These are phyloP conservation scores for Nomada fucata DNA, from an alignment of 2,888 invertebrate genomes.

Conservation along the genomic window DNA sequence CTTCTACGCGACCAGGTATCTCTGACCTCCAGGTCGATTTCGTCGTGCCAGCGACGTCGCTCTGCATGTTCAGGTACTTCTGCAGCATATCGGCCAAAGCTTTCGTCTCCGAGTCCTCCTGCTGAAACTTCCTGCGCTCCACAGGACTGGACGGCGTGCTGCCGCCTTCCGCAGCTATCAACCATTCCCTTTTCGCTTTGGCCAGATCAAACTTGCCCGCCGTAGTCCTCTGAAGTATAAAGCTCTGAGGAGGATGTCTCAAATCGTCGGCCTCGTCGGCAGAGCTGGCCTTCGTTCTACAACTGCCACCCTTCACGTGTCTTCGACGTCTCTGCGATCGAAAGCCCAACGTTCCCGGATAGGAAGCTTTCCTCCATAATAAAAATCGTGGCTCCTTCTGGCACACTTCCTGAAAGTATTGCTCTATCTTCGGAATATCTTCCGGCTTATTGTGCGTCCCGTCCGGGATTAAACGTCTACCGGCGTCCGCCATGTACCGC, in stretches of 20 bases:
- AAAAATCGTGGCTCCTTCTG: conserved; percentile 91
- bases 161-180: conserved; percentile 82
- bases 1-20: conserved; percentile 30
- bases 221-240: conserved; percentile 85
- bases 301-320: conserved; percentile 88
- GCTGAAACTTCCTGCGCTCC: conserved; percentile 65
- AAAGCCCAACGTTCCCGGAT: conserved; percentile 88
- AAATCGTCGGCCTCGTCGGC: conserved; percentile 87
- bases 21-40: conserved; percentile 50
- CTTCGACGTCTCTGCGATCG: conserved; percentile 85
- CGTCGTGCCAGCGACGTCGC: conserved; percentile 80
- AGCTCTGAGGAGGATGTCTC: conserved; percentile 68
- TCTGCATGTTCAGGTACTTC: conserved; percentile 87
- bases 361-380: conserved; percentile 93
- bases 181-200: conserved; percentile 89
- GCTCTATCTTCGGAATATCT: conserved; percentile 92
- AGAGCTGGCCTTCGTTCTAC: conserved; percentile 88
- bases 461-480: conserved; percentile 93
- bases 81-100: conserved; percentile 88
- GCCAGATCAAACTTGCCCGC: conserved; percentile 89
- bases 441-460: conserved; percentile 90
- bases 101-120: conserved; percentile 85
- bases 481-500: conserved; percentile 97
- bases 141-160: conserved; percentile 81
- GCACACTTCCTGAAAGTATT: conserved; percentile 93